A percentile compares a stretch with the other conserved stretches of the same genome.
Conservation (phyloP, 2,888 invertebrate species). For the Lapara coniferarum region DNA sequence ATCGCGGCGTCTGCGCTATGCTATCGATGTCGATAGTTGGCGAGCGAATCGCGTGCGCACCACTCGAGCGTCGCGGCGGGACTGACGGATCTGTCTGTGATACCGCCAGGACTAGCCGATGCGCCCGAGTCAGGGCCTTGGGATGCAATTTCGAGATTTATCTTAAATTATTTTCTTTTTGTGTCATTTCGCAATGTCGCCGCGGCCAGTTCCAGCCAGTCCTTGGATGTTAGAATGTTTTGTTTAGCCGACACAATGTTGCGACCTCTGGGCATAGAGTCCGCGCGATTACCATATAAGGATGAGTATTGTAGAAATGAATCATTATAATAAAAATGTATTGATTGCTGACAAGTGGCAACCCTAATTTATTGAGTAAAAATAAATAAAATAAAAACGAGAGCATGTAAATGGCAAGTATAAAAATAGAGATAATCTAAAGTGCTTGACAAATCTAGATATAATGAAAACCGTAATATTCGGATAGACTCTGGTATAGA, state of each 20-base stretch:
- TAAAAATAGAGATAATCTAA: too few relatives aligned
- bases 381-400: background rate
- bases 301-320: conserved; percentile 16
- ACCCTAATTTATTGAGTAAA: background rate
- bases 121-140: conserved; percentile 57
- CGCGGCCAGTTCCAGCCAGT: conserved; percentile 20
- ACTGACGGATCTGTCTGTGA: conserved; percentile 48
- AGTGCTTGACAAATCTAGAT: too few relatives aligned
- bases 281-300: background rate
- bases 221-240: conserved; percentile 27
- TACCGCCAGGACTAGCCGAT: conserved; percentile 36
- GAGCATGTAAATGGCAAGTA: too few relatives aligned
- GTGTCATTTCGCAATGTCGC: conserved; percentile 28
- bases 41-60: conserved; percentile 45
- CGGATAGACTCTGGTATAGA: too few relatives aligned
- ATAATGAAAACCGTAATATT: too few relatives aligned
- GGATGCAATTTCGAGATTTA: conserved; percentile 69
- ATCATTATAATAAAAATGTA: background rate
- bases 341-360: background rate
- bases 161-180: conserved; percentile 48
- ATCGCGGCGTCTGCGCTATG: conserved; percentile 52
- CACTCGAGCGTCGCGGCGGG: conserved; percentile 48
- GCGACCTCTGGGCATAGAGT: conserved; percentile 7
- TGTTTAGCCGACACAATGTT: conserved; percentile 18
- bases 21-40: conserved; percentile 53